These are phyloP conservation scores for Emberiza fucata DNA, from an alignment of 2,113 vertebrate genomes.

Conservation along the genomic window DNA sequence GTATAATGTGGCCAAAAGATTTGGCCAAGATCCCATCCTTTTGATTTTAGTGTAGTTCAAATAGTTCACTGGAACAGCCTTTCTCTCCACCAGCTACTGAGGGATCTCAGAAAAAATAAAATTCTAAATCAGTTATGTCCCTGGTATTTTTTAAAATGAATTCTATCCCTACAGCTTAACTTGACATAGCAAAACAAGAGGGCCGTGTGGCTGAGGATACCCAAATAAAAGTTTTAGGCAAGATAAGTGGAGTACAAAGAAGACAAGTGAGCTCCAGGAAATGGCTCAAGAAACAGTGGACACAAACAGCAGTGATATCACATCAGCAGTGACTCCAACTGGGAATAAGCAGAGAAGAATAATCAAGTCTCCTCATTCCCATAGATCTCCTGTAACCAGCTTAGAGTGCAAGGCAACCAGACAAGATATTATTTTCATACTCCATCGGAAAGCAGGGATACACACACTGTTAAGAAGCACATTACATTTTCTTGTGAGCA, in stretches of 20 bases:
- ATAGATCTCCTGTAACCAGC: neutral
- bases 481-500: neutral
- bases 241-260: neutral
- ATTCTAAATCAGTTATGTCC: neutral
- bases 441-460: neutral
- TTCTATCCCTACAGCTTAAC: neutral
- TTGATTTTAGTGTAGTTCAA: neutral
- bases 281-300: neutral
- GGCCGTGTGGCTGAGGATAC: neutral
- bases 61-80: neutral
- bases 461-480: neutral
- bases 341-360: neutral
- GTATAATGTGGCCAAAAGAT: neutral
- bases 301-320: neutral
- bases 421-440: neutral
- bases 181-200: neutral
- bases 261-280: neutral
- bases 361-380: neutral
- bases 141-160: neutral
- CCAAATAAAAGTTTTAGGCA: neutral
- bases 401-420: neutral
- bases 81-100: neutral
- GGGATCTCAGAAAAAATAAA: neutral
- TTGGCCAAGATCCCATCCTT: neutral
- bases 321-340: neutral